A percentile compares a stretch with the other conserved stretches of the same genome.
These are phyloP conservation scores for Heliconius erato DNA, from an alignment of 2,888 invertebrate genomes.

Conservation along the genomic window DNA sequence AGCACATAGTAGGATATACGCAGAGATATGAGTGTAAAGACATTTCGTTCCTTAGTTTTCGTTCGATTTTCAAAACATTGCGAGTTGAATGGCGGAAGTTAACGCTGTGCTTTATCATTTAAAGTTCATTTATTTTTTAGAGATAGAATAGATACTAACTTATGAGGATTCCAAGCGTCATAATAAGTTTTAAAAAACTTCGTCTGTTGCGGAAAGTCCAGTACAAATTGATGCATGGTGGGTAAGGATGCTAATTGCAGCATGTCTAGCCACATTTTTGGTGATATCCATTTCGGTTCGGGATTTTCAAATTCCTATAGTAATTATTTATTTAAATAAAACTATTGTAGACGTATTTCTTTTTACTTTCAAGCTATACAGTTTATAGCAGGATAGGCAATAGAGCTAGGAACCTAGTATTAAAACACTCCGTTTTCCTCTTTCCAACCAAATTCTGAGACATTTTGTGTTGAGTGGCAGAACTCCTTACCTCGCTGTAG, in stretches of 20 bases:
- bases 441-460: neutral
- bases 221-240: slow-evolving; percentile 87
- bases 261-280: slow-evolving; percentile 93
- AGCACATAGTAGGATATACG: too few species aligned
- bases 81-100: too few species aligned
- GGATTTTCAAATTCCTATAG: slow-evolving; percentile 88
- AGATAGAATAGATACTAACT: slow-evolving; percentile 63
- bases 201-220: slow-evolving; percentile 84
- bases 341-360: neutral
- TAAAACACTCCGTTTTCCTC: neutral
- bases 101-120: too few species aligned
- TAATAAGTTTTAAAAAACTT: slow-evolving; percentile 87
- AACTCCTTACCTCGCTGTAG: neutral
- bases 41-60: too few species aligned
- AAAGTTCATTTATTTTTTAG: too few species aligned
- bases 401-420: neutral
- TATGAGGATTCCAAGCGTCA: slow-evolving; percentile 89
- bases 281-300: slow-evolving; percentile 92
- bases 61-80: too few species aligned
- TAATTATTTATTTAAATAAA: neutral
- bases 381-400: neutral
- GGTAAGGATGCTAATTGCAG: slow-evolving; percentile 89
- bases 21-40: too few species aligned
- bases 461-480: neutral
- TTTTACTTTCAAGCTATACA: neutral